Conservation (phyloP, 2,113 vertebrate species). For the Dipodomys stephensi region DNA sequence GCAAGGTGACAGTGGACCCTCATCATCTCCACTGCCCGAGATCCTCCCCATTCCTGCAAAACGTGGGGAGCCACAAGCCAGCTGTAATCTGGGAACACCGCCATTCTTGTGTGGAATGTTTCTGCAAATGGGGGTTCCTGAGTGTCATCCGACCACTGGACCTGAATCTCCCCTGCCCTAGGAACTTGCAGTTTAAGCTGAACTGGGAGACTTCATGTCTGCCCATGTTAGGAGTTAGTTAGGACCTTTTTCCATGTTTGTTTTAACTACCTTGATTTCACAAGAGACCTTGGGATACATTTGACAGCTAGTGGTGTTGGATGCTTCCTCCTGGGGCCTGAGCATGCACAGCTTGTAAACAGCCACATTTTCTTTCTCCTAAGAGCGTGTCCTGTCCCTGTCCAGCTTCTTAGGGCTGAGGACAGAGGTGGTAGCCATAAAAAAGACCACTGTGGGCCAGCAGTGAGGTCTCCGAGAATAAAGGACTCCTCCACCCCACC, state of each 20-base stretch:
- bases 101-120: too few relatives aligned
- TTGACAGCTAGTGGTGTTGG: not conserved
- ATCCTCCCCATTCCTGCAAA: too few relatives aligned
- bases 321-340: not conserved
- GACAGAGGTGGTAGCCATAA: not conserved
- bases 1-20: rapidly evolving
- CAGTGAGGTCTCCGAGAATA: not conserved
- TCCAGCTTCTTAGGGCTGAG: not conserved
- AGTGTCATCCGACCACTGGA: not conserved
- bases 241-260: not conserved
- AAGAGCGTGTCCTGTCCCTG: not conserved
- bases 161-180: not conserved
- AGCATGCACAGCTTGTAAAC: too few relatives aligned
- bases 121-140: not conserved
- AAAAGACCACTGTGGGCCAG: not conserved
- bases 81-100: not conserved
- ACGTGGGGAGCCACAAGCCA: not conserved
- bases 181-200: too few relatives aligned
- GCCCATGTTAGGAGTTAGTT: too few relatives aligned
- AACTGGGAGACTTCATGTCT: not conserved
- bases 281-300: not conserved
- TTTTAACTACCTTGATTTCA: not conserved
- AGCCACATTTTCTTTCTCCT: not conserved
- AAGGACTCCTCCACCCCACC: too few relatives aligned
- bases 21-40: too few relatives aligned